A percentile compares a stretch with the other conserved stretches of the same genome.
Evolutionary conservation across 2,113 vertebrate genomes (phyloP).

Genomic region (Calyptommatus sinebrachiatus): DNA sequence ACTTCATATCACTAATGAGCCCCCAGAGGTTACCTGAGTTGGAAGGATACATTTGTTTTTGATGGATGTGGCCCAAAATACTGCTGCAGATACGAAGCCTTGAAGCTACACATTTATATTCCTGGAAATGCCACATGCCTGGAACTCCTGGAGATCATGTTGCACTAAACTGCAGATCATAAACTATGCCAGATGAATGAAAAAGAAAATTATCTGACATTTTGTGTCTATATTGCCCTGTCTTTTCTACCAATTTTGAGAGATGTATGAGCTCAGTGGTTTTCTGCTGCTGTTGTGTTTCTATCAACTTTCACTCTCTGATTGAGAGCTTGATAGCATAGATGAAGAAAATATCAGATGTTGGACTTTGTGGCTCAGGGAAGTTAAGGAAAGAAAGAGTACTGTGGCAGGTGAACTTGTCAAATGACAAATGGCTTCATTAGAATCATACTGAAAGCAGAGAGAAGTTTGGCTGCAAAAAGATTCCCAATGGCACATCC

Average conservation of each 20-base stretch:
- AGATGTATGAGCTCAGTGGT: constrained; percentile 26
- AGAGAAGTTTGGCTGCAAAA: neutral
- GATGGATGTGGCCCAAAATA: constrained; percentile 39
- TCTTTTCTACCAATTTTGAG: constrained; percentile 33
- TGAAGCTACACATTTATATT: constrained; percentile 48
- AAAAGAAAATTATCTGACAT: constrained; percentile 14
- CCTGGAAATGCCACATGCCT: constrained; percentile 30
- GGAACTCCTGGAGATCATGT: constrained; percentile 33
- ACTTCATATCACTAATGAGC: constrained; percentile 39
- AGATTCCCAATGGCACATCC: neutral
- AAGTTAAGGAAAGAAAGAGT: constrained; percentile 27
- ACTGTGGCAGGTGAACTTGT: neutral
- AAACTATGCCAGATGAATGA: constrained; percentile 9
- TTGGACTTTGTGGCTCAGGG: constrained; percentile 15
- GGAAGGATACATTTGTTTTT: constrained; percentile 42
- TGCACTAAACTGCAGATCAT: constrained; percentile 26
- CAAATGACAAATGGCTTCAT: constrained; percentile 39
- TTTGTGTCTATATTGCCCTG: constrained; percentile 9
- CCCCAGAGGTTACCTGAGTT: constrained; percentile 8
- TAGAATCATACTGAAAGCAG: constrained; percentile 22
- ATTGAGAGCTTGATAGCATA: constrained; percentile 6
- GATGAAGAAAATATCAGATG: constrained; percentile 21
- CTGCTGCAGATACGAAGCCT: constrained; percentile 27
- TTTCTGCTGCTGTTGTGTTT: neutral
- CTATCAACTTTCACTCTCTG: constrained; percentile 36